Conservation (phyloP, 23 tunicate species). For the Ciona savignyi region DNA sequence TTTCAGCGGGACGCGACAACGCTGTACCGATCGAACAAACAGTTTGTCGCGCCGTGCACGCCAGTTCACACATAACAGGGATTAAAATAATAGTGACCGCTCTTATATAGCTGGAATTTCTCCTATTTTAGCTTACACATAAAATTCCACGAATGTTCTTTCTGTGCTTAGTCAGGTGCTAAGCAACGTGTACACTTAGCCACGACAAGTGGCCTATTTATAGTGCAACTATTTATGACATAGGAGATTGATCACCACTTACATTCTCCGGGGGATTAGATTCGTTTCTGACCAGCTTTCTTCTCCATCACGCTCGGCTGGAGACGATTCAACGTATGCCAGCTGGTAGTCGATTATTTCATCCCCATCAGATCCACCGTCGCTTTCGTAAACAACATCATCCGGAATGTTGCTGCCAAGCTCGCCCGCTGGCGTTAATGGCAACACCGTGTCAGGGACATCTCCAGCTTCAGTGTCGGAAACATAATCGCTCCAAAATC, state of each 20-base stretch:
- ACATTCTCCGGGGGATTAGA: slow-evolving; percentile 38
- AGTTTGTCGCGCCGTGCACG: neutral
- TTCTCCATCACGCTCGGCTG: neutral
- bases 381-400: slow-evolving; percentile 24
- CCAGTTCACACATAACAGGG: neutral
- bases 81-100: neutral
- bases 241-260: neutral
- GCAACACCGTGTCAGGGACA: neutral
- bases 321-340: slow-evolving; percentile 4
- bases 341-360: slow-evolving; percentile 43
- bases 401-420: neutral
- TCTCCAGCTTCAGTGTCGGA: slow-evolving; percentile 2
- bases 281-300: slow-evolving; percentile 36
- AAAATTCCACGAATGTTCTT: neutral
- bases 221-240: neutral
- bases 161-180: neutral
- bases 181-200: neutral
- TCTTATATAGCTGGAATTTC: neutral
- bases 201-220: neutral
- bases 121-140: neutral
- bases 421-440: neutral
- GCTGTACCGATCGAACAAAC: neutral
- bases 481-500: slow-evolving; percentile 18
- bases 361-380: slow-evolving; percentile 59
- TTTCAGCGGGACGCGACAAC: neutral